These are phyloP conservation scores for Panagrolaimus sp. DNA, from an alignment of 1,140 invertebrate species.

Conservation along the genomic window DNA sequence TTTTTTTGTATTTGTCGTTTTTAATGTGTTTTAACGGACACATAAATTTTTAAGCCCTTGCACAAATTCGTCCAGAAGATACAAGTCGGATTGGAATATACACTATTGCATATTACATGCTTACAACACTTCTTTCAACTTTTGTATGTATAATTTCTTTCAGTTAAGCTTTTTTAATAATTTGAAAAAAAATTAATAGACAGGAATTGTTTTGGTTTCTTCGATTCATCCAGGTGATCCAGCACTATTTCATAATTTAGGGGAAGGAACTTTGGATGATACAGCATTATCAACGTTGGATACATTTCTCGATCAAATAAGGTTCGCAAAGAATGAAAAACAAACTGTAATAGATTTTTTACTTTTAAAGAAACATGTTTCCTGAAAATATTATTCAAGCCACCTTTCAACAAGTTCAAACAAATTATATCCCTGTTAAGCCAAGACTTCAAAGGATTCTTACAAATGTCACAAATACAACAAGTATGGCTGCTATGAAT, in stretches of 20 bases:
- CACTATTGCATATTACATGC: slow-evolving; percentile 33
- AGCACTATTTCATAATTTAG: slow-evolving; percentile 27
- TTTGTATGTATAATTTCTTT: slow-evolving; percentile 27
- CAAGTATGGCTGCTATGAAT: slow-evolving; percentile 20
- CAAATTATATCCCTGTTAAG: slow-evolving; percentile 36
- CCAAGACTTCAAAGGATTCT: slow-evolving; percentile 25
- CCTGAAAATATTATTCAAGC: slow-evolving; percentile 56
- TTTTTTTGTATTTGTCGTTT: background rate
- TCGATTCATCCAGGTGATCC: slow-evolving; percentile 40
- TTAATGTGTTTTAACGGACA: slow-evolving; percentile 13
- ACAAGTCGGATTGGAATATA: slow-evolving; percentile 40
- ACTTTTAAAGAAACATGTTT: slow-evolving; percentile 56
- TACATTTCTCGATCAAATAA: slow-evolving; percentile 82
- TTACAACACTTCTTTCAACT: slow-evolving; percentile 37
- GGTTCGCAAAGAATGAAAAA: slow-evolving; percentile 2
- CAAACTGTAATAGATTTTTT: slow-evolving; percentile 2
- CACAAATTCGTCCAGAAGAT: slow-evolving; percentile 40
- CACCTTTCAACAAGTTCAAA: slow-evolving; percentile 55
- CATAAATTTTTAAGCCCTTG: slow-evolving; percentile 29
- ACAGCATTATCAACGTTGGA: slow-evolving; percentile 73
- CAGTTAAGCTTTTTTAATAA: background rate
- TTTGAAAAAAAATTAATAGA: slow-evolving; percentile 18
- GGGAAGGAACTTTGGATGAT: slow-evolving; percentile 61
- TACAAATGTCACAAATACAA: slow-evolving; percentile 11
- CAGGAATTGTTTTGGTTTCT: slow-evolving; percentile 32